These are phyloP conservation scores for Mythimna impura DNA, from an alignment of 2,888 invertebrate species.

Conservation along the genomic window DNA sequence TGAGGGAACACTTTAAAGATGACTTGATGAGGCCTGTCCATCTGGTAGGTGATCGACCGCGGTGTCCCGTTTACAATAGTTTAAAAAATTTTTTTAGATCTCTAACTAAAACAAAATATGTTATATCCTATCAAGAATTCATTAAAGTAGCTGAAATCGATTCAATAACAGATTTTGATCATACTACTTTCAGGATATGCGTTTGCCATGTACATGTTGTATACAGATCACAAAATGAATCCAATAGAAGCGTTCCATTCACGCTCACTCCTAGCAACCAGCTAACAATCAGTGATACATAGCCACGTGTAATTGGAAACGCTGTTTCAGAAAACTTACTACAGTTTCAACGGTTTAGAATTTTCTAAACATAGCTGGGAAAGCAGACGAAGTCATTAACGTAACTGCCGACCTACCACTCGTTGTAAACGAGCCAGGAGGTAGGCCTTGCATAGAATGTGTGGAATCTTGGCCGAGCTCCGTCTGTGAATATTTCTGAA, in stretches of 20 bases:
- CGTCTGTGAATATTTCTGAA: slow-evolving; percentile 30
- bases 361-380: slow-evolving; percentile 54
- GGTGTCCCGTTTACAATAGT: too few species aligned
- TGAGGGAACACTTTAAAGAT: too few species aligned
- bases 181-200: too few species aligned
- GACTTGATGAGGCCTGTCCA: too few species aligned
- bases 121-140: too few species aligned
- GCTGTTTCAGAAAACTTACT: slow-evolving; percentile 37
- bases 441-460: slow-evolving; percentile 33
- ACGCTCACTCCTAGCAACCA: slow-evolving; percentile 4
- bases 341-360: slow-evolving; percentile 33
- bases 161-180: too few species aligned
- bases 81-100: too few species aligned
- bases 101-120: too few species aligned
- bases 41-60: too few species aligned
- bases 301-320: slow-evolving; percentile 49
- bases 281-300: slow-evolving; percentile 22
- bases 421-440: slow-evolving; percentile 50
- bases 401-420: slow-evolving; percentile 53
- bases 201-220: too few species aligned
- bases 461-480: slow-evolving; percentile 40
- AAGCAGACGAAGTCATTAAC: slow-evolving; percentile 55
- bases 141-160: too few species aligned
- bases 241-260: slow-evolving; percentile 15
- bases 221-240: slow-evolving; percentile 17